These are phyloP conservation scores for Gymnarchus niloticus DNA, from an alignment of 2,113 vertebrate species.

Conservation along the genomic window DNA sequence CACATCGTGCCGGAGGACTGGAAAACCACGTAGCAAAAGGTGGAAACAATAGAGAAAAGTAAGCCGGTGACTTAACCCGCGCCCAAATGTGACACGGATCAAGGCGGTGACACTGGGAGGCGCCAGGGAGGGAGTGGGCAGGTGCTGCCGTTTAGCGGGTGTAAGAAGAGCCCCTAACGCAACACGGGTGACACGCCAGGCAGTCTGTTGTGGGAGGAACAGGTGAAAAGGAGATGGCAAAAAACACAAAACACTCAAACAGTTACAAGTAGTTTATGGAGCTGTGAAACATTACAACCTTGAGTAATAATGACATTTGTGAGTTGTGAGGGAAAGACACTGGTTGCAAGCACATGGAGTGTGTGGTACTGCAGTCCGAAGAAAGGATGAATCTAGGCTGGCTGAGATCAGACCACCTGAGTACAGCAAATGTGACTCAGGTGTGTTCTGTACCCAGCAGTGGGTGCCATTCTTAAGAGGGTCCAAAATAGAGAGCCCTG, in stretches of 20 bases:
- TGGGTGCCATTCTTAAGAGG: background rate
- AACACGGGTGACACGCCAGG: too few species aligned
- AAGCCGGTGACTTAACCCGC: background rate
- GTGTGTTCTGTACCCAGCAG: background rate
- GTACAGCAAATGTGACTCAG: background rate
- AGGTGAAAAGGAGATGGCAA: background rate
- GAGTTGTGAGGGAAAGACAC: background rate
- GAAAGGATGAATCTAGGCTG: background rate
- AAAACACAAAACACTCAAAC: background rate
- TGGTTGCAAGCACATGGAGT: background rate
- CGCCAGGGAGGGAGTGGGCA: too few species aligned
- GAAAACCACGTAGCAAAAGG: background rate
- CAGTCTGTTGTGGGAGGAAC: too few species aligned
- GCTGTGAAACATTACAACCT: background rate
- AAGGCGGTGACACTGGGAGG: background rate
- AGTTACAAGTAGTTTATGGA: background rate
- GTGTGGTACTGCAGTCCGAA: background rate
- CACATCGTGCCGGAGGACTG: background rate
- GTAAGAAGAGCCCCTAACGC: too few species aligned
- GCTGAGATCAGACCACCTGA: background rate
- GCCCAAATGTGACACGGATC: background rate
- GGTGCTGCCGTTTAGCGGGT: too few species aligned
- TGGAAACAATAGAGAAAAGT: background rate
- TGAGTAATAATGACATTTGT: background rate
- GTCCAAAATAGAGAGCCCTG: background rate